A percentile compares a stretch with the other conserved stretches of the same genome.
These are phyloP conservation scores for Cantharis rufa DNA, from an alignment of 2,888 invertebrate genomes.

Conservation along the genomic window DNA sequence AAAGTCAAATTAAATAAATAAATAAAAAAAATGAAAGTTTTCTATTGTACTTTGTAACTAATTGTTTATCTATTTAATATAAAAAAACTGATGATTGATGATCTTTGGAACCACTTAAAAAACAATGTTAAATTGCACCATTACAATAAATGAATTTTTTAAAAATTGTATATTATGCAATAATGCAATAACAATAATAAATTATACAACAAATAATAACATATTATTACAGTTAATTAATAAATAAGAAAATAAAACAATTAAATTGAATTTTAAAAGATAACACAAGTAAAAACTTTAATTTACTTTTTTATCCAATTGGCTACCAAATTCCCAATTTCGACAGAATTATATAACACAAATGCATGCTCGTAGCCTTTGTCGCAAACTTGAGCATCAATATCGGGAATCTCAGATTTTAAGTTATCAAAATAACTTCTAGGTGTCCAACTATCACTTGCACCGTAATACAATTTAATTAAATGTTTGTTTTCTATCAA, in stretches of 20 bases:
- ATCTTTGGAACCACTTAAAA: background rate
- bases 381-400: conserved; percentile 65
- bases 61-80: too few relatives aligned
- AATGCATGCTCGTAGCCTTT: conserved; percentile 76
- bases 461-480: conserved; percentile 80
- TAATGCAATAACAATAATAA: background rate
- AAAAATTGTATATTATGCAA: background rate
- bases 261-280: background rate
- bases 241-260: background rate
- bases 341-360: conserved; percentile 68
- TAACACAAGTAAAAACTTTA: background rate
- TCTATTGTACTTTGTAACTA: too few relatives aligned
- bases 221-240: background rate
- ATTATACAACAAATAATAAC: background rate
- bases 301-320: conserved; percentile 43
- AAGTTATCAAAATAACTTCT: conserved; percentile 70
- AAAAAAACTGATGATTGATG: background rate
- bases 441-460: conserved; percentile 84
- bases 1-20: too few relatives aligned
- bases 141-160: background rate
- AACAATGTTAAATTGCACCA: background rate
- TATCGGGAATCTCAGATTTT: conserved; percentile 61
- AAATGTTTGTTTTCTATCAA: conserved; percentile 64
- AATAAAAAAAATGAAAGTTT: too few relatives aligned
- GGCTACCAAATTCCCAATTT: conserved; percentile 57